Evolutionary conservation across 92 coral and sea anemone species (phyloP), one percentile per base, ranked within the genome.

Genomic region (Heteractis magnifica): DNA sequence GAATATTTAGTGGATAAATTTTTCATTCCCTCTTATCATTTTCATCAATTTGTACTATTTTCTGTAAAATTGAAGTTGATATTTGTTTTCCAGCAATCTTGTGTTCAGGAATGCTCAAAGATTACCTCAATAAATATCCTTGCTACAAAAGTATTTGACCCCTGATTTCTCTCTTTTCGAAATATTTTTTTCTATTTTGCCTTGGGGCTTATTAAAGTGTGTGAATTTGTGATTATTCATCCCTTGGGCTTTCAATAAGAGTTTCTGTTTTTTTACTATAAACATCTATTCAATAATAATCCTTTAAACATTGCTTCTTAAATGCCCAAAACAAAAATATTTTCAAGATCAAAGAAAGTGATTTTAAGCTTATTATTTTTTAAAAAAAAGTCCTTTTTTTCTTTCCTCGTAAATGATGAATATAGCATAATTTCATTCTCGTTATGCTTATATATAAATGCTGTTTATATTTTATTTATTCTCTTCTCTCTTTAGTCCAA

Each of bases 311-410:
- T 18, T 70, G 64, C 68, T 20, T 65, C 59, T 85, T 81, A 81
- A 86, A 74, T 86, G 72, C 52, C 81, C 26, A 85, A 84, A 76
- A 56, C 80, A 75, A 58, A 77, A 73, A 78, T 83, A 55, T 81
- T 83, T 83, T 79, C n/a, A 73, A 79, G 76, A 75, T 76, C 65
- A 68, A 75, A 78, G 60, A 77, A 83, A 73, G 72, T 5, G 58
- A 73, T 83, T 83, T 75, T 75, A 73, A 44, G 65, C 72, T 71
- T 81, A 81, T 71, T 70, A 71, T 16, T 8, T 20, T 72, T 52
- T n/a, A 15, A 6, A 49, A 20, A 26, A 34, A 34, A 34, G 44
- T 8, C 58, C 56, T 23, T 62, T 62, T 62, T 68, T 64, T 23
- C 49, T 23, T 68, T 48, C 4, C 73, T 68, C 16, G 2, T 20